These are phyloP conservation scores for Lepidurus apus DNA, from an alignment of 1,140 invertebrate genomes.

Conservation along the genomic window DNA sequence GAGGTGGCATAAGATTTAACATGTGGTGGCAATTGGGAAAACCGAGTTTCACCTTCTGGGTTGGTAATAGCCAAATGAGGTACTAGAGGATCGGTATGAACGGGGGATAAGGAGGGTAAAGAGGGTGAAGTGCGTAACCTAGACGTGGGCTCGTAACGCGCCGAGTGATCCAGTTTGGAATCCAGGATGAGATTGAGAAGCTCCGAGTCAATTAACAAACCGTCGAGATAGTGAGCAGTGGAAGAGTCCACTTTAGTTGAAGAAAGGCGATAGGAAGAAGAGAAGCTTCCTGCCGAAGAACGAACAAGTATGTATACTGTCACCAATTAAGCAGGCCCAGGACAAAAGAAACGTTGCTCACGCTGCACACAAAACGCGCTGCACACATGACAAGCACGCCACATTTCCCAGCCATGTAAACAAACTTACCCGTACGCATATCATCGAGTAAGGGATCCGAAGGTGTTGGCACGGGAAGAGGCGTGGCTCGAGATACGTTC, in stretches of 20 bases:
- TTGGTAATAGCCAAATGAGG: conserved; percentile 12
- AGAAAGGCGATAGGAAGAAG: conserved; percentile 8
- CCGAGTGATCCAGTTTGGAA: conserved; percentile 12
- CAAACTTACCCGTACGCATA: not conserved
- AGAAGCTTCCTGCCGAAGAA: conserved; percentile 15
- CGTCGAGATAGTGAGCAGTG: conserved; percentile 13
- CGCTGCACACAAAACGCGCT: not conserved
- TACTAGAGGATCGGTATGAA: not conserved
- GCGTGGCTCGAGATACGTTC: conserved; percentile 39
- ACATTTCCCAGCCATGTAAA: not conserved
- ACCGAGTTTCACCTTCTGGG: not conserved
- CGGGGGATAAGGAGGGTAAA: conserved; percentile 17
- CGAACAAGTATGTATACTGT: not conserved
- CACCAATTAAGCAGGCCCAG: not conserved
- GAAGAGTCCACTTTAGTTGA: conserved; percentile 21
- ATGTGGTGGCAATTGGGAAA: not conserved
- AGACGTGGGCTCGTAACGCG: not conserved
- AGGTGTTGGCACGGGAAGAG: conserved; percentile 27
- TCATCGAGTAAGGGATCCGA: not conserved
- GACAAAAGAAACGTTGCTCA: not conserved
- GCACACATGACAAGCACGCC: not conserved
- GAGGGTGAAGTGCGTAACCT: conserved; percentile 13
- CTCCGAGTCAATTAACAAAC: conserved; percentile 9
- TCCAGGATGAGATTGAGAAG: conserved; percentile 18
- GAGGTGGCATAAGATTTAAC: not conserved